Evolutionary conservation across 2,888 invertebrate genomes (phyloP).

Genomic region (Oscheius sp.): DNA sequence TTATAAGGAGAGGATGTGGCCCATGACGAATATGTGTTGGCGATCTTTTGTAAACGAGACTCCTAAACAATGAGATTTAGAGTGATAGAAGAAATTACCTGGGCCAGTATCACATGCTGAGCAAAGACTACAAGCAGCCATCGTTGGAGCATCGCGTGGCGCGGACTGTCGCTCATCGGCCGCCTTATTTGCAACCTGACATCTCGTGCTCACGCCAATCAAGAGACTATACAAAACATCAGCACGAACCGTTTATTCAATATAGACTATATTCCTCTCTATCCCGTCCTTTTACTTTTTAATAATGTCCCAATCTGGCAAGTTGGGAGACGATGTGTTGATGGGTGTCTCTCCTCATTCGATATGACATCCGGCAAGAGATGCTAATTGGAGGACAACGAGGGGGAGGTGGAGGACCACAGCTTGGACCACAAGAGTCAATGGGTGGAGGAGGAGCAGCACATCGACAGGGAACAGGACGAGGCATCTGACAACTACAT

Average conservation of each 20-base stretch:
- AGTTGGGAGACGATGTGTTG: constrained; percentile 30
- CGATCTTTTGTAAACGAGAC: constrained; percentile 9
- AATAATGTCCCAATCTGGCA: constrained; percentile 24
- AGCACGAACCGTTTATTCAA: constrained; percentile 11
- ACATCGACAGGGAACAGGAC: constrained; percentile 53
- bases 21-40: constrained; percentile 12
- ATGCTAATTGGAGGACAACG: constrained; percentile 42
- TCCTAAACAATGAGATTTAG: not conserved
- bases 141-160: constrained; percentile 4
- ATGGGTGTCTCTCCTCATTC: constrained; percentile 52
- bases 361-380: constrained; percentile 18
- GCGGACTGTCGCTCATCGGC: constrained; percentile 7
- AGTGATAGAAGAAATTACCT: not conserved
- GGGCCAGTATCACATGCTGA: constrained; percentile 14
- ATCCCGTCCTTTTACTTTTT: constrained; percentile 18
- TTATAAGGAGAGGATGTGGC: constrained; percentile 2
- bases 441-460: constrained; percentile 46
- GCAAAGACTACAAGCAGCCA: constrained; percentile 13
- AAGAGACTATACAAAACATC: not conserved
- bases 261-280: constrained; percentile 24
- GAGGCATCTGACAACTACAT: constrained; percentile 46
- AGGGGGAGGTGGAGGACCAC: constrained; percentile 42
- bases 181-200: constrained; percentile 29
- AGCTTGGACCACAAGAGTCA: constrained; percentile 40
- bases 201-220: constrained; percentile 22